Percentiles rank a stretch among this genome's conserved stretches.
Conservation (phyloP, 1,140 invertebrate genomes). For the Drosophila prosaltans region DNA sequence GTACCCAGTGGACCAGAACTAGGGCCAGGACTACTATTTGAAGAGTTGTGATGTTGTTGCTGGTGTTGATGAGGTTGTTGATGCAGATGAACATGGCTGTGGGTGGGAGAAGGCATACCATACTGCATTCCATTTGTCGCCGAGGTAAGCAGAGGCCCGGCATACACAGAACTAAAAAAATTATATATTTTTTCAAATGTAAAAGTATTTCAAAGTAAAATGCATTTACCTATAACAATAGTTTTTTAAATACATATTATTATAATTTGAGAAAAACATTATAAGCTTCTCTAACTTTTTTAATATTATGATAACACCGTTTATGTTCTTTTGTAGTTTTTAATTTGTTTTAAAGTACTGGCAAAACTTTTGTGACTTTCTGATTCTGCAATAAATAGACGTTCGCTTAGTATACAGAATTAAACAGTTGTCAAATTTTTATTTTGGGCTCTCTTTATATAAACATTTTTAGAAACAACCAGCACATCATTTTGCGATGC, state of each 20-base stretch:
- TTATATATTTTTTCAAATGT: background rate
- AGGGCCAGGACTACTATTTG: slow-evolving; percentile 66
- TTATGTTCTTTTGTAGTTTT: background rate
- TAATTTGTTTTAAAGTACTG: background rate
- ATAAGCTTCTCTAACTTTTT: background rate
- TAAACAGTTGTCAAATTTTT: background rate
- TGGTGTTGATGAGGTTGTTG: slow-evolving; percentile 59
- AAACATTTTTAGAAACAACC: background rate
- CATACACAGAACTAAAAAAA: slow-evolving; percentile 73
- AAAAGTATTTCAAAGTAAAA: background rate
- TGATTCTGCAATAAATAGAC: no score
- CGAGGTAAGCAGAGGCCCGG: slow-evolving; percentile 66
- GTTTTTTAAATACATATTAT: slow-evolving; percentile 81
- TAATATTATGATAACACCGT: background rate
- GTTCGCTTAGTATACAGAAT: background rate
- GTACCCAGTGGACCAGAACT: slow-evolving; percentile 43
- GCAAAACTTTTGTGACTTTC: no score
- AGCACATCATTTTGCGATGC: no score
- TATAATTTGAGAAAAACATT: slow-evolving; percentile 81
- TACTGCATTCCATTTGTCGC: slow-evolving; percentile 75
- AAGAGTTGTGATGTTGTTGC: slow-evolving; percentile 58
- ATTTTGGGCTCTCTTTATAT: background rate
- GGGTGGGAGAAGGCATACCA: slow-evolving; percentile 68
- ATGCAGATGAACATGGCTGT: slow-evolving; percentile 58
- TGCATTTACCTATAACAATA: slow-evolving; percentile 77